phyloP scores from a whole-genome alignment of 2,888 invertebrate species.

The Tromatobia lineatoria region DNA sequence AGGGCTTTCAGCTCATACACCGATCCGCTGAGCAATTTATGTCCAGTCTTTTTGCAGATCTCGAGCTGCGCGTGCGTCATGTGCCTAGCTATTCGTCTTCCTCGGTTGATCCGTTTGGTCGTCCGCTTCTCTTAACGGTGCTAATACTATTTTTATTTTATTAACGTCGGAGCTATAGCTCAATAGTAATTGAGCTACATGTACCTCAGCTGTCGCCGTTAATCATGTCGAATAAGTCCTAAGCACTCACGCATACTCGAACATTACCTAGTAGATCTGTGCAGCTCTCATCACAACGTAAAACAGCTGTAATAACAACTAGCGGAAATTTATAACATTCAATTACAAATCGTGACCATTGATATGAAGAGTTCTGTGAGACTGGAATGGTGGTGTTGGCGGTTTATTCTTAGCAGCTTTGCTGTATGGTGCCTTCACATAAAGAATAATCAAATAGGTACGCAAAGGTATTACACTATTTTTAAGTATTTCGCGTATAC shows the following conservation, averaged over 20 bases:
- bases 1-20: conserved; percentile 69
- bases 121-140: neutral
- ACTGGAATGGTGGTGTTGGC: conserved; percentile 71
- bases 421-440: conserved; percentile 72
- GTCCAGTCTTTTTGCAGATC: conserved; percentile 81
- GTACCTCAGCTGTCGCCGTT: neutral
- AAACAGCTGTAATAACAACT: conserved; percentile 53
- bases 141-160: neutral
- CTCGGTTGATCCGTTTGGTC: conserved; percentile 10
- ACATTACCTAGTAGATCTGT: neutral
- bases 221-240: neutral
- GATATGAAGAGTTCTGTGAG: conserved; percentile 72
- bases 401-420: conserved; percentile 75
- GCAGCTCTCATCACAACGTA: conserved; percentile 35
- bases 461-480: conserved; percentile 63
- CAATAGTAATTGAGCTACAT: neutral
- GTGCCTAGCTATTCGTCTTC: conserved; percentile 64
- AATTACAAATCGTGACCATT: neutral
- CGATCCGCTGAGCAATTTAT: neutral
- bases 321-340: neutral
- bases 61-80: conserved; percentile 78
- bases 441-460: conserved; percentile 78
- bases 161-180: neutral
- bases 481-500: conserved; percentile 22
- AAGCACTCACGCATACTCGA: neutral